Base-by-base conservation (phyloP, 2,113 vertebrate species). In the Trochalopteron elliotii region DNA sequence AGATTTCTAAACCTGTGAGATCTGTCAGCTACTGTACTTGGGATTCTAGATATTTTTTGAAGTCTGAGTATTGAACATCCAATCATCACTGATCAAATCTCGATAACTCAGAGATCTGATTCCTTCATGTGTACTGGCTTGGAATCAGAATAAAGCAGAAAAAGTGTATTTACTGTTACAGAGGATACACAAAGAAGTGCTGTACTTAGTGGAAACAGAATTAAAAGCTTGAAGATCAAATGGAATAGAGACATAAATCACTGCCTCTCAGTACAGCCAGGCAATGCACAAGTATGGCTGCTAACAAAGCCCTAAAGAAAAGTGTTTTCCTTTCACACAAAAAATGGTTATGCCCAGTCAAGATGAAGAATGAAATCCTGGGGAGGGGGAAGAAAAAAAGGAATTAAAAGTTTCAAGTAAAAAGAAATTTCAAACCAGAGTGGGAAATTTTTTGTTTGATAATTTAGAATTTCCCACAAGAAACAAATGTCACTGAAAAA, bases 81-180 rank as follows among this genome's bases (percentile, higher is more conserved):
- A n/a, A 23, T 16, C 40, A 74, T 30, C 37, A 49, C 16, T 63
- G 31, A 77, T 63, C 23, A 71, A 87, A 89, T 42, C 15, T 21
- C 1, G 0, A 0, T n/a, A 79, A 65, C 6, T 39, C 3, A n/a
- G 60, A 89, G 27, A 85, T 39, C 11, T 47, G 8, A 81, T 74
- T 94, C 21, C 86, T 84, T 56, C 35, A 47, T 9, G 2, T 37
- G 12, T 76, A 80, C 91, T 89, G 39, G 3, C 15, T 75, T 77
- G 42, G 19, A 75, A 44, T 79, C 33, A 84, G 15, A 76, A 65
- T 33, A 75, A 81, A 60, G n/a, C 12, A 88, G n/a, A 61, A 83
- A 60, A 72, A 3, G 3, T 35, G 5, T 40, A 45, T 67, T 89
- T 71, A 33, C 11, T 35, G 3, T 45, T 75, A 44, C 4, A 60